Conservation (phyloP, 2,113 vertebrate species). For the Campylorhamphus procurvoides region DNA sequence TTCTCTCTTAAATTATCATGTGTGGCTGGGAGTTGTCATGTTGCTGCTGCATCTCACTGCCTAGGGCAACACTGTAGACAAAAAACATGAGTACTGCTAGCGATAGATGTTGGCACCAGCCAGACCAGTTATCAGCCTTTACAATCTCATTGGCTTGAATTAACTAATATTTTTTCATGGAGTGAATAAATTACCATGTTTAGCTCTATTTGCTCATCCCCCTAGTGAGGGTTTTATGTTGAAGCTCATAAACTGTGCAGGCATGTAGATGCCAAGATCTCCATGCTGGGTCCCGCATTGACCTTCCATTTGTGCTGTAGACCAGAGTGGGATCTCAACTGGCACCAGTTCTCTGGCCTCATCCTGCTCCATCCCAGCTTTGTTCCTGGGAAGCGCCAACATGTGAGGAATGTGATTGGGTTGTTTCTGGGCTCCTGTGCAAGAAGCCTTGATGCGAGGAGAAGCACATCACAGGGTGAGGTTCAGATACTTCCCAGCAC, state of each 20-base stretch:
- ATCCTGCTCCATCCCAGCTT: neutral
- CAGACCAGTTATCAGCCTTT: conserved; percentile 38
- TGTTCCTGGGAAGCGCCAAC: neutral
- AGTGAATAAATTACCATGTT: conserved; percentile 51
- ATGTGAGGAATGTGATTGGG: accelerated
- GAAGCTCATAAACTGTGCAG: neutral
- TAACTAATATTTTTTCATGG: conserved; percentile 52
- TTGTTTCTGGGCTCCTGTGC: neutral
- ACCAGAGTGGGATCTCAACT: neutral
- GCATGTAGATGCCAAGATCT: neutral
- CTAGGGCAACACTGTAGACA: conserved; percentile 48
- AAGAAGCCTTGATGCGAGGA: neutral
- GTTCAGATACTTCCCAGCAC: neutral
- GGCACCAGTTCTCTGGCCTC: neutral
- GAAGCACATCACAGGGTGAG: neutral
- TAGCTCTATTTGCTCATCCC: conserved; percentile 23
- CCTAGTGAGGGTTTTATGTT: neutral
- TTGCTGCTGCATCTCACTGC: conserved; percentile 51
- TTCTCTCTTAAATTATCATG: conserved; percentile 12
- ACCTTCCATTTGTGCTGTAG: neutral
- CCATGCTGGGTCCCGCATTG: accelerated
- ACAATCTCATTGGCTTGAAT: conserved; percentile 33
- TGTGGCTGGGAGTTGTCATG: conserved; percentile 46
- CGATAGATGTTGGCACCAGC: conserved; percentile 28
- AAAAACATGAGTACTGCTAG: conserved; percentile 32